Evolutionary conservation across 2,113 vertebrate species (phyloP).

Genomic region (Kobus ellipsiprymnus): DNA sequence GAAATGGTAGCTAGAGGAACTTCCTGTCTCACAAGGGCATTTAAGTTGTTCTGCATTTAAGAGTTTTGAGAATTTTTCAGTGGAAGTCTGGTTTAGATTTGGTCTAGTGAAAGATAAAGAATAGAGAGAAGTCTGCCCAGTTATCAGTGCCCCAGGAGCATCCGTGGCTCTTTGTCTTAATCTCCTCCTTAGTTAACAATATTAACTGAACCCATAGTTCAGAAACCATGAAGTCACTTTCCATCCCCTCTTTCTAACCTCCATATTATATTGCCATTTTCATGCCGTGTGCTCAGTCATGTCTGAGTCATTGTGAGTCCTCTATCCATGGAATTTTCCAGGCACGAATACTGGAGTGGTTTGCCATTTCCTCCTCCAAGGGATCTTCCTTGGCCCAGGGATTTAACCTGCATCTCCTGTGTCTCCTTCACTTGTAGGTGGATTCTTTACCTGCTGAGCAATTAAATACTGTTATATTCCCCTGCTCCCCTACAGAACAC

Average conservation of each 20-base stretch:
- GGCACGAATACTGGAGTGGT: not conserved
- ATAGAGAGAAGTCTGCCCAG: not conserved
- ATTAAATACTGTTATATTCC: not conserved
- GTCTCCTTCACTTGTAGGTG: not conserved
- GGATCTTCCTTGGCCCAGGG: not conserved
- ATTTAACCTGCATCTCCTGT: not conserved
- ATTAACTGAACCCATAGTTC: not conserved
- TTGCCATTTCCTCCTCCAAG: not conserved
- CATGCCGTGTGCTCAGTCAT: not conserved
- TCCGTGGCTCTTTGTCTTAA: not conserved
- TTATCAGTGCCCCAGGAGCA: not conserved
- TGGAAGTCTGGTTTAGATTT: not conserved
- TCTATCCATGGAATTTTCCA: not conserved
- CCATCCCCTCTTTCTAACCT: not conserved
- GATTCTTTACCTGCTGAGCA: not conserved
- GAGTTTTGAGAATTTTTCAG: not conserved
- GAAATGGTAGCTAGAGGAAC: not conserved
- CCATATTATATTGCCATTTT: not conserved
- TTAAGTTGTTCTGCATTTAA: not conserved
- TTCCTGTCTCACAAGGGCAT: not conserved
- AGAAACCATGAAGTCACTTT: not conserved
- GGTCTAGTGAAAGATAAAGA: not conserved
- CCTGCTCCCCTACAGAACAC: not conserved
- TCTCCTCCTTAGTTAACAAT: not conserved
- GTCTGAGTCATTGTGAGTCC: not conserved